Evolutionary conservation across 2,888 invertebrate species (phyloP), one percentile per base, ranked within the genome.

Genomic region (Eupithecia insigniata): DNA sequence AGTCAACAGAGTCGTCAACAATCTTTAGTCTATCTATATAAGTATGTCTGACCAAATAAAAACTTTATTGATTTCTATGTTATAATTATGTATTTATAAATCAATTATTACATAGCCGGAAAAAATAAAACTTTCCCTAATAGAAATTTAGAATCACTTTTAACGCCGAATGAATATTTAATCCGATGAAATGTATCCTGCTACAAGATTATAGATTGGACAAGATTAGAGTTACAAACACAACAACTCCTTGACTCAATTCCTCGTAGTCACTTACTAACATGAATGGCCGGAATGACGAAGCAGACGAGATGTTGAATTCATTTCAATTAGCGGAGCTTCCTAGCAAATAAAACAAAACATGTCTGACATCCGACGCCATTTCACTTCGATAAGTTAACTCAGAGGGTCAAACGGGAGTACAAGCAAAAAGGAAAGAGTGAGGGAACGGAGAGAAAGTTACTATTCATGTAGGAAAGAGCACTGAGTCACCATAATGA

Each of bases 401-500:
- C 72, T 75, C 71, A 67, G 72, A 88, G 89, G 88, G 89, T 86
- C 85, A 86, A 87, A 88, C 83, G 81, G 80, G 76, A 85, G 18
- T 81, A 84, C 79, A 83, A 90, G 83, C 84, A 91, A 91, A 91
- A 89, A 85, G 84, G 85, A 85, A 77, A 79, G 78, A 85, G 79
- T 61, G 82, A 86, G 86, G 88, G 88, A 85, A 58, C 14, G 87
- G 87, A 90, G 88, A 86, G 85, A 80, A 8, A 10, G 84, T 87
- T 60, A 70, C 18, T 70, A 43, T 73, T 30, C 36, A 67, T 60
- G 12, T 65, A 60, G 62, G 60, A 69, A 51, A 36, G 58, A 58
- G 70, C 67, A 55, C 66, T 32, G 66, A 34, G 6, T 60, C 30
- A 60, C 30, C 6, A 30, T 30, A 30, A 7, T 60, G 28, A 30